Base-by-base conservation (phyloP, 1,140 invertebrate species). In the Calycopis cecrops region DNA sequence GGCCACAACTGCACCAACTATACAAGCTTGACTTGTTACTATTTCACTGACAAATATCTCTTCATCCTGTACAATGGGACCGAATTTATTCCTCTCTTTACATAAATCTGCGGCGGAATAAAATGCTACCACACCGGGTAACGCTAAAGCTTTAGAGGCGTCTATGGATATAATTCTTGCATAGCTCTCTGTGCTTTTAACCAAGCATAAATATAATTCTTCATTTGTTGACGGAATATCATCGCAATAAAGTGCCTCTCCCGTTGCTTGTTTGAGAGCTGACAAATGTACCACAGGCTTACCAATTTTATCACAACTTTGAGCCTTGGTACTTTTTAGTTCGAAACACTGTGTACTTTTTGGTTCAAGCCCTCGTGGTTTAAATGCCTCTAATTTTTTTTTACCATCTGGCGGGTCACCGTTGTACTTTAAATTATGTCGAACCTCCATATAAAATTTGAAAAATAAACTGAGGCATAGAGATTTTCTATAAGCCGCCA, bases 201-300 rank as follows among this genome's bases (percentile, higher is more conserved):
- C 94, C 4, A 96, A 86, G 0, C 91, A 91, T 65, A 97, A 76
- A 69, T 93, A 96, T 1, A 97, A 78, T 80, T 97, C 95, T 18
- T 91, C 90, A 62, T 92, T 87, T 48, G 90, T 89, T 49, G 76
- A 79, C 0, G 96, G 95, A 57, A 97, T 92, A 74, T 99, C 98
- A 81, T 98, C 96, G 62, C 94, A 93, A 76, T 98, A 99, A 35
- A 96, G 84, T 4, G 97, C 97, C 88, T 98, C 97, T 9, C 97
- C 97, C 4, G 95, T 94, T 0, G 93, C 93, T 88, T 99, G 97
- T 78, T 98, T 97, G 6, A 91, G 86, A 0, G 95, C 96, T 12
- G 96, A 95, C 1, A 90, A 68, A 74, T 99, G 97, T 0, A 93
- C 88, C 21, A 97, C 88, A 0, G 97, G 95, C 59, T 93, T 89